Conservation (phyloP, 2,888 invertebrate genomes). For the Rhagonycha lutea region DNA sequence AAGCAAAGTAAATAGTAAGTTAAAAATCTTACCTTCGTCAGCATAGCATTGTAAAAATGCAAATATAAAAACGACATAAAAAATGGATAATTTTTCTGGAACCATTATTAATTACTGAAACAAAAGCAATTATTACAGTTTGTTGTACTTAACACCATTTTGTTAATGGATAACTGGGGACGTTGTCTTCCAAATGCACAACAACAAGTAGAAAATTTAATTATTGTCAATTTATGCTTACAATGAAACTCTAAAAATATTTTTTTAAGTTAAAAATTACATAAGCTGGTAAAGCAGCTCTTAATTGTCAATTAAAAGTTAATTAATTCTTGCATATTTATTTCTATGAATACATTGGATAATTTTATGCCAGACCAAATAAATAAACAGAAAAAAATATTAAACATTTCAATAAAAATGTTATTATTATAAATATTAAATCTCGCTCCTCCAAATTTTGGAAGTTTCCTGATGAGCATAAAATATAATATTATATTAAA, state of each 20-base stretch:
- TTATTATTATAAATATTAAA: not conserved
- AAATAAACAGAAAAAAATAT: not conserved
- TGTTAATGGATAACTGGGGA: not conserved
- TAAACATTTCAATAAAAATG: not conserved
- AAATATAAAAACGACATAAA: not conserved
- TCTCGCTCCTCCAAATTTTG: too few relatives aligned
- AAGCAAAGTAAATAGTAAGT: too few relatives aligned
- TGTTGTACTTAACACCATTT: not conserved
- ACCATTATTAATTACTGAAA: not conserved
- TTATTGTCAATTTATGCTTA: not conserved
- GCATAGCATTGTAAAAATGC: not conserved
- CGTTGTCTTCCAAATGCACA: not conserved
- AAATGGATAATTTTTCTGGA: not conserved
- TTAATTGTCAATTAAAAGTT: not conserved
- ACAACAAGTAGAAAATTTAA: not conserved
- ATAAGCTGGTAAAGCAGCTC: not conserved
- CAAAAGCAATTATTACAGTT: not conserved
- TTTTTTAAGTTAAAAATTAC: not conserved
- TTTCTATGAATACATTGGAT: not conserved
- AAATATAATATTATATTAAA: too few relatives aligned
- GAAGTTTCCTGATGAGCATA: too few relatives aligned
- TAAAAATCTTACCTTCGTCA: not conserved
- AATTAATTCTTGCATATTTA: not conserved
- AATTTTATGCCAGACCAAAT: too few relatives aligned
- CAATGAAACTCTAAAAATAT: not conserved